Percentiles rank a stretch among this genome's conserved stretches.
Conservation (phyloP, 1,140 invertebrate species). For the Sycophaga agraensis region DNA sequence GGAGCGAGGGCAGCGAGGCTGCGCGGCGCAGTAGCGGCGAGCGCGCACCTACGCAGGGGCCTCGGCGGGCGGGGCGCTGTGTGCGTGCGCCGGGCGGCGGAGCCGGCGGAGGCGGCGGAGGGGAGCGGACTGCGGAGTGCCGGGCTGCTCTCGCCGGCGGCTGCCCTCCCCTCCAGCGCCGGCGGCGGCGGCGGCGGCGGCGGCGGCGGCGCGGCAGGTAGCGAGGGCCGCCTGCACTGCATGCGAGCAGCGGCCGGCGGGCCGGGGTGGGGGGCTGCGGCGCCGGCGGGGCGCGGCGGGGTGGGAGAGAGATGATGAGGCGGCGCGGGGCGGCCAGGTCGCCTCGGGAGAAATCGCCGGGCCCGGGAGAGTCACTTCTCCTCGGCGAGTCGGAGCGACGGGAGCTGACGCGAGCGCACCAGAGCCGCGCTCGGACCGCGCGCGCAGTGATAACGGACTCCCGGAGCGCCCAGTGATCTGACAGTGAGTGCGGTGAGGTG, state of each 20-base stretch:
- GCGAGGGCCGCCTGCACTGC: background rate
- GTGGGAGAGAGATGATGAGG: conserved; percentile 10
- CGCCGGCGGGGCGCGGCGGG: background rate
- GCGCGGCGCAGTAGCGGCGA: no score
- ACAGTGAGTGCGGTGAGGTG: no score
- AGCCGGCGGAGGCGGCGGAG: no score
- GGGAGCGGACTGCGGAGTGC: background rate
- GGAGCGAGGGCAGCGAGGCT: background rate
- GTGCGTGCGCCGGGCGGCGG: no score
- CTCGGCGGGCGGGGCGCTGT: no score
- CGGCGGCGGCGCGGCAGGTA: background rate
- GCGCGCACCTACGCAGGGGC: no score
- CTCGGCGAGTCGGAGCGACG: conserved; percentile 18
- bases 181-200: background rate
- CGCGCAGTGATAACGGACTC: background rate
- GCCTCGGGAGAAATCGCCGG: conserved; percentile 4
- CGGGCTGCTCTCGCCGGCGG: no score
- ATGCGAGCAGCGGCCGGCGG: no score
- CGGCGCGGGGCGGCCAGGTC: background rate
- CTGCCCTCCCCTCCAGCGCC: background rate
- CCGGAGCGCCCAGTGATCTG: no score
- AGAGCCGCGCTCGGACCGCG: background rate
- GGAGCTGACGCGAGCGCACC: background rate
- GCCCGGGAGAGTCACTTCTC: conserved; percentile 20
- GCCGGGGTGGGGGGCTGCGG: background rate